Percentiles rank a stretch among this genome's conserved stretches.
Conservation (phyloP, 2,888 invertebrate genomes). For the Caenorhabditis japonica region DNA sequence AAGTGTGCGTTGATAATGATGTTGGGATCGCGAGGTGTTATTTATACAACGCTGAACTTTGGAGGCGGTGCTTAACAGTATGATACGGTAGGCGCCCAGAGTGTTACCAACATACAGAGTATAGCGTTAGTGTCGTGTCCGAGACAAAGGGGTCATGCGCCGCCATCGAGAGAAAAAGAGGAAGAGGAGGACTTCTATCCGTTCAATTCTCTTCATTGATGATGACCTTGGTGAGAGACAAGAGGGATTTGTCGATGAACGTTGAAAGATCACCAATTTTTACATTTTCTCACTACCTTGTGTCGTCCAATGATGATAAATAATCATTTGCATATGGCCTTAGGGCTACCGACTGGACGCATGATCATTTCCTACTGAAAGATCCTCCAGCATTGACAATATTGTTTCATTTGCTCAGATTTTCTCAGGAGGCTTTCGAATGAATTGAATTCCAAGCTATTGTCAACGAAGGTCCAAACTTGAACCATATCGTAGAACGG, state of each 20-base stretch:
- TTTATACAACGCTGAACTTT: neutral
- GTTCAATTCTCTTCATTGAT: constrained; percentile 23
- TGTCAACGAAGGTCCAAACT: too few relatives aligned
- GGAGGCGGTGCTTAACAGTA: constrained; percentile 38
- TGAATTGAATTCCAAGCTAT: too few relatives aligned
- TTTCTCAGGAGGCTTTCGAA: too few relatives aligned
- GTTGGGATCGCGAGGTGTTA: neutral
- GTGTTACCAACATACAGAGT: constrained; percentile 20
- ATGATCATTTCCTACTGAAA: too few relatives aligned
- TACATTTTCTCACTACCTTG: constrained; percentile 6
- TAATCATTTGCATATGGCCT: constrained; percentile 2
- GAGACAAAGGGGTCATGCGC: constrained; percentile 44
- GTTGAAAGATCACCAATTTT: constrained; percentile 42
- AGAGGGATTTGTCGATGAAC: constrained; percentile 31
- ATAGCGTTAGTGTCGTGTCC: constrained; percentile 32
- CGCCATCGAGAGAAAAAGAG: constrained; percentile 14
- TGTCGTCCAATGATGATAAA: too few relatives aligned
- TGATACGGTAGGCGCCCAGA: constrained; percentile 39
- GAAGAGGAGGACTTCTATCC: constrained; percentile 23
- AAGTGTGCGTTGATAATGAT: too few relatives aligned
- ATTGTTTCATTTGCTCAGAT: too few relatives aligned
- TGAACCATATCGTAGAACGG: too few relatives aligned
- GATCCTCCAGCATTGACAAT: too few relatives aligned
- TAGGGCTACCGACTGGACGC: too few relatives aligned
- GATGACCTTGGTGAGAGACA: constrained; percentile 15